Evolutionary conservation across 2,113 vertebrate species (phyloP).

Genomic region (Ia io): DNA sequence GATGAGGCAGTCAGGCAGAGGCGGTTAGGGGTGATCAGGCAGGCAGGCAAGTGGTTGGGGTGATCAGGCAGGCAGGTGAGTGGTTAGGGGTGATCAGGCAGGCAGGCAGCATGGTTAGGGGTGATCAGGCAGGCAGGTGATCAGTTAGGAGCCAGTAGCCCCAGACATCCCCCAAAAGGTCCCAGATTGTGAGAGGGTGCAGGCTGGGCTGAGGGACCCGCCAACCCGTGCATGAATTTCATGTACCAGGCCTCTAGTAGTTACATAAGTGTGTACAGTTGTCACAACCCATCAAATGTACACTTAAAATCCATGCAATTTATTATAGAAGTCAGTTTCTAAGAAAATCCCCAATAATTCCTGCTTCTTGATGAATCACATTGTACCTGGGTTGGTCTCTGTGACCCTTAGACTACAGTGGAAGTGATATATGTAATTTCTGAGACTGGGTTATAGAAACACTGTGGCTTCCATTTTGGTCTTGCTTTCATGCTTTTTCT

Average conservation of each 20-base stretch:
- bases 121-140: too few species aligned
- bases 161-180: too few species aligned
- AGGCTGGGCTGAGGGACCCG: too few species aligned
- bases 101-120: too few species aligned
- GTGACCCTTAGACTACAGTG: background rate
- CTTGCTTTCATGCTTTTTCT: background rate
- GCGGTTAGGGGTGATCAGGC: too few species aligned
- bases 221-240: too few species aligned
- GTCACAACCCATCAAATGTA: background rate
- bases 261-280: background rate
- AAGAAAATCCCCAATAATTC: background rate
- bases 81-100: too few species aligned
- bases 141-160: too few species aligned
- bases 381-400: background rate
- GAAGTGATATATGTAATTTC: background rate
- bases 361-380: background rate
- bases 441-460: background rate
- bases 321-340: background rate
- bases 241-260: background rate
- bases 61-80: too few species aligned
- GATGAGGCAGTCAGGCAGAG: too few species aligned
- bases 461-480: background rate
- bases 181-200: too few species aligned
- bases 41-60: too few species aligned
- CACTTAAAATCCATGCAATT: background rate